A percentile compares a stretch with the other conserved stretches of the same genome.
These are phyloP conservation scores for Silurus meridionalis DNA, from an alignment of 2,113 vertebrate species.

Conservation along the genomic window DNA sequence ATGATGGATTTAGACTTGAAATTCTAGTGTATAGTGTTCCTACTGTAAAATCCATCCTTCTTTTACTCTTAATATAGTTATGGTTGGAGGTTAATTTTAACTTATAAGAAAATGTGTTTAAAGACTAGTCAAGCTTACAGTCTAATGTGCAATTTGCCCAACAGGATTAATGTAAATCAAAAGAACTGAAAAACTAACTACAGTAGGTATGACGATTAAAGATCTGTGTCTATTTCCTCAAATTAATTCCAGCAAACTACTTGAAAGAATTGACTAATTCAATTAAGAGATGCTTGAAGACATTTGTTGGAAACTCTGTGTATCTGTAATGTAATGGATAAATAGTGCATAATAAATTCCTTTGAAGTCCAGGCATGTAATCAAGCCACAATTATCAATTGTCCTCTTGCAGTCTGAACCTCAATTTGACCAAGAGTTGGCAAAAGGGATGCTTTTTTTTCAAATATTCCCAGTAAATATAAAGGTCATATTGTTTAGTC, in stretches of 20 bases:
- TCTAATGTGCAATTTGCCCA: background rate
- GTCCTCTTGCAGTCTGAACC: background rate
- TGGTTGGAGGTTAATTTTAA: background rate
- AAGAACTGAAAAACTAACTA: background rate
- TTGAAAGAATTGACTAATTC: background rate
- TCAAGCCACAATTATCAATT: background rate
- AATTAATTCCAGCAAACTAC: background rate
- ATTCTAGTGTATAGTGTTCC: background rate
- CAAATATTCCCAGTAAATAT: background rate
- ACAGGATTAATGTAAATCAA: background rate
- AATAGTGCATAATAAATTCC: no score
- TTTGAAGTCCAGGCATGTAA: no score
- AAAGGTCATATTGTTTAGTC: slow-evolving; percentile 10
- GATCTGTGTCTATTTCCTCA: background rate
- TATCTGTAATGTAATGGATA: background rate
- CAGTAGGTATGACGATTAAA: background rate
- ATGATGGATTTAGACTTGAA: background rate
- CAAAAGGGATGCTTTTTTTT: background rate
- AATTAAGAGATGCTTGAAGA: background rate
- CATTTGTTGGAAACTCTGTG: background rate
- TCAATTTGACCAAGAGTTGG: background rate
- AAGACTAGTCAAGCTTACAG: background rate
- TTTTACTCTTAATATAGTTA: background rate
- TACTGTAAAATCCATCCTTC: background rate
- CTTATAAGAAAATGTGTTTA: background rate